Evolutionary conservation across 2,797 vertebrate genomes (phyloP), one percentile per base, ranked within the genome.

Genomic region (Mormyrus hasselquistii): DNA sequence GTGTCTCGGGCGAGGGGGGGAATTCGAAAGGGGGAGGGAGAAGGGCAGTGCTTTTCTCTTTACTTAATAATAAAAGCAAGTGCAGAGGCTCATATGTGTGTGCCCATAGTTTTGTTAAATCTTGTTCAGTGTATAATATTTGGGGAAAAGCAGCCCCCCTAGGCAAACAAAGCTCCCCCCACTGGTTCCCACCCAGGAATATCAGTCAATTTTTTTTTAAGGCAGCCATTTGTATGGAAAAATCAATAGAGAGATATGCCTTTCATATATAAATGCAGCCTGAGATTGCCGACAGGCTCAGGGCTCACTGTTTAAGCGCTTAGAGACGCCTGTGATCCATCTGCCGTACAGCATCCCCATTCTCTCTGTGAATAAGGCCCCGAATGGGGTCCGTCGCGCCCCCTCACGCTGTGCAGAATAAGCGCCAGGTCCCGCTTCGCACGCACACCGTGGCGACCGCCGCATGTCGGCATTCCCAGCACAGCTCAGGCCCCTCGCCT

Each of bases 211-310:
- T 41, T 55, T 29, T 59, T 82, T 34, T 55, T 1, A 55, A 76
- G 50, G 47, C 57, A 7, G 47, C 34, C 50, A 88, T 65, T 62
- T 25, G 57, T 29, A 44, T 47, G 55, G 41, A 73, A 25, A 53
- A 79, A 82, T 82, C 25, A 52, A 88, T 73, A 16, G 12, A 52
- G 69, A 57, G 69, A 88, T 88, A 49, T 82, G 69, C 10, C 29
- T 73, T 82, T 82, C 19, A 44, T 88, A 82, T 55, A 50, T 88
- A 73, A 52, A 44, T 52, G 22, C 83, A 52, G 16, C 4, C 83
- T 14, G n/a, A 52, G 83, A 52, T 29, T 50, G 14, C 73, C 5
- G 16, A 41, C 16, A 0, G 69, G 69, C 14, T 41, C 69, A 8
- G 38, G 3, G 73, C 38, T 79, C 73, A 44, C 34, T 44, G 73